Percentiles rank a stretch among this genome's conserved stretches.
These are phyloP conservation scores for Danio rerio DNA, from an alignment of 2,113 vertebrate species.

Conservation along the genomic window GRCz12tu NC_133191.1:44645501-44646000, in stretches of 20 bases:
- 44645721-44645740: slow-evolving; percentile 73
- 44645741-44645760: slow-evolving; percentile 69
- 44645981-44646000: slow-evolving; percentile 46
- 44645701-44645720: slow-evolving; percentile 70
- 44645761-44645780: slow-evolving; percentile 64
- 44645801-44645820: slow-evolving; percentile 54
- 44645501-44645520: background rate
- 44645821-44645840: slow-evolving; percentile 27
- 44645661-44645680: slow-evolving; percentile 65
- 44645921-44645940: slow-evolving; percentile 52
- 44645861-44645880: slow-evolving; percentile 29
- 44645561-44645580: background rate
- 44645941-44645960: slow-evolving; percentile 35
- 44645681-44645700: slow-evolving; percentile 64
- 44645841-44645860: slow-evolving; percentile 54
- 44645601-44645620: slow-evolving; percentile 67
- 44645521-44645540: background rate
- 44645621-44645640: slow-evolving; percentile 75
- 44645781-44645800: slow-evolving; percentile 62
- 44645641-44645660: slow-evolving; percentile 76
- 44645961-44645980: slow-evolving; percentile 51
- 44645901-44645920: background rate
- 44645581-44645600: slow-evolving; percentile 63
- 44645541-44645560: slow-evolving; percentile 10
- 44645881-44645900: slow-evolving; percentile 17